These are phyloP conservation scores for Amniataba percoides DNA, from an alignment of 2,797 vertebrate genomes.

Conservation along the genomic window DNA sequence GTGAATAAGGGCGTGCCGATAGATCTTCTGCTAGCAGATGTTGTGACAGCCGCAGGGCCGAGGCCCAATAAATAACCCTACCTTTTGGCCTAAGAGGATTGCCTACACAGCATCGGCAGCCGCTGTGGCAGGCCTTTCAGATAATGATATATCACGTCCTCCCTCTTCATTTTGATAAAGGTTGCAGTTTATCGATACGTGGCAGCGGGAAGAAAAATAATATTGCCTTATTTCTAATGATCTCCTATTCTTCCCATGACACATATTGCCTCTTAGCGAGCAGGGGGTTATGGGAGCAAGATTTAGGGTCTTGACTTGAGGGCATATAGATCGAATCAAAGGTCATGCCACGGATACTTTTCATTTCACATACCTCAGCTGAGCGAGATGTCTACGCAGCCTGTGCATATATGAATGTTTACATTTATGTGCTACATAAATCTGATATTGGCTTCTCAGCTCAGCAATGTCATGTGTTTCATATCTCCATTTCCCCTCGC, in stretches of 20 bases:
- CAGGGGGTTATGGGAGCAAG: constrained; percentile 68
- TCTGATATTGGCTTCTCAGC: constrained; percentile 65
- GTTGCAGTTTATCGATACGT: constrained; percentile 74
- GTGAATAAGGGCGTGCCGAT: constrained; percentile 84
- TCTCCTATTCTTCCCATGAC: constrained; percentile 75
- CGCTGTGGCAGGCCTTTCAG: constrained; percentile 68
- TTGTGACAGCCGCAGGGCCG: constrained; percentile 57
- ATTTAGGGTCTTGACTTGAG: constrained; percentile 80
- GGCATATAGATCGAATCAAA: constrained; percentile 76
- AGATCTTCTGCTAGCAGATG: constrained; percentile 76
- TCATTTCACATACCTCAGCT: constrained; percentile 72
- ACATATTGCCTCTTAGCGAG: constrained; percentile 70
- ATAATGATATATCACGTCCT: constrained; percentile 78
- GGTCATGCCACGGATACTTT: constrained; percentile 77
- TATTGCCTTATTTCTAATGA: constrained; percentile 77
- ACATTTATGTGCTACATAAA: constrained; percentile 66
- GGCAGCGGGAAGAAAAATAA: constrained; percentile 74
- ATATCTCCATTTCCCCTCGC: constrained; percentile 67
- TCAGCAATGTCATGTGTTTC: constrained; percentile 60
- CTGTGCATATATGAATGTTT: constrained; percentile 68
- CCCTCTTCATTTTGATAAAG: constrained; percentile 81
- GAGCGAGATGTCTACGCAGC: constrained; percentile 51
- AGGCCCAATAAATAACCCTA: constrained; percentile 71
- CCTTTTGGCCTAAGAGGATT: constrained; percentile 82
- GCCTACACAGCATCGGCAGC: constrained; percentile 74